Evolutionary conservation across 1,140 invertebrate genomes (phyloP).

Genomic region (Micrasema minimum): DNA sequence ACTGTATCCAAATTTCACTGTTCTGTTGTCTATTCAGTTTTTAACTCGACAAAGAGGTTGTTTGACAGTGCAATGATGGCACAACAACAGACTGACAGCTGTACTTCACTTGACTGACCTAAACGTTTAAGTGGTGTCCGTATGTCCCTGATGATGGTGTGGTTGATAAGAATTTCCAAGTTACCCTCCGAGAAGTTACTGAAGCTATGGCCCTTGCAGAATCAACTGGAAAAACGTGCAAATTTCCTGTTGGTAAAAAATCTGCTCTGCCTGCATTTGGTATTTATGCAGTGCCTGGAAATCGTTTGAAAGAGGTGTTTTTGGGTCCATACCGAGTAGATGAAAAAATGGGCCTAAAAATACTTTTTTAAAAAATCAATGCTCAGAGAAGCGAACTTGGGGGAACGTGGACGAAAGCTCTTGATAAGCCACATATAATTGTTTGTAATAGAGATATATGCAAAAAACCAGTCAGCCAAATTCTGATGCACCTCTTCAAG

Average conservation of each 20-base stretch:
- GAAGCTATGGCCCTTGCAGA: slow-evolving; percentile 35
- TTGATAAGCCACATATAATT: slow-evolving; percentile 21
- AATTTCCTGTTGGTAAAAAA: background rate
- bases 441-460: slow-evolving; percentile 16
- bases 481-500: too few relatives aligned
- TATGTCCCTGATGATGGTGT: too few relatives aligned
- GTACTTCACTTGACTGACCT: too few relatives aligned
- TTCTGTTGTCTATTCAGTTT: too few relatives aligned
- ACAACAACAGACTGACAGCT: too few relatives aligned
- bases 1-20: too few relatives aligned
- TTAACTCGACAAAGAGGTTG: too few relatives aligned
- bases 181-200: slow-evolving; percentile 13
- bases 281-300: slow-evolving; percentile 29
- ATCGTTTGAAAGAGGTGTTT: slow-evolving; percentile 30
- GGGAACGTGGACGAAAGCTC: slow-evolving; percentile 15
- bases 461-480: too few relatives aligned
- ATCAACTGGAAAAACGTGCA: slow-evolving; percentile 12
- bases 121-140: too few relatives aligned
- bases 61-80: too few relatives aligned
- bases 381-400: slow-evolving; percentile 3
- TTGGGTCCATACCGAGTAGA: slow-evolving; percentile 34
- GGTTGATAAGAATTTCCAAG: slow-evolving; percentile 5
- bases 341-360: slow-evolving; percentile 31
- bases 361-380: background rate
- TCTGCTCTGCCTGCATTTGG: slow-evolving; percentile 9